Evolutionary conservation across 2,113 vertebrate genomes (phyloP).

Genomic region (Platichthys stellatus): DNA sequence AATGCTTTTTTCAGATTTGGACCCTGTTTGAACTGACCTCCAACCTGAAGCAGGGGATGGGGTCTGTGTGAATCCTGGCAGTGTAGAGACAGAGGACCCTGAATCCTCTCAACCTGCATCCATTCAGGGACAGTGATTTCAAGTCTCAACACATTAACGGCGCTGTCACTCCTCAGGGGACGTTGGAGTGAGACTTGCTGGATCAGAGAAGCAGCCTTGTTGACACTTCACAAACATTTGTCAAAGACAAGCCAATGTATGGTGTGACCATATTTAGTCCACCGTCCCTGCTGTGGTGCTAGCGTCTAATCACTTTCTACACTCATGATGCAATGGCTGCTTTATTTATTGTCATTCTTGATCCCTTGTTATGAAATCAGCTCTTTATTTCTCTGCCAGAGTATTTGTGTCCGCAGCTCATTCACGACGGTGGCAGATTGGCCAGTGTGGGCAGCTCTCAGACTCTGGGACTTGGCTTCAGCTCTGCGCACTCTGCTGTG

Average conservation of each 20-base stretch:
- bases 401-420: constrained; percentile 24
- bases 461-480: constrained; percentile 63
- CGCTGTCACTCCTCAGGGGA: constrained; percentile 1
- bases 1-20: too few relatives aligned
- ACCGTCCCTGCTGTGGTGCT: neutral
- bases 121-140: neutral
- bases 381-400: neutral
- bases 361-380: neutral
- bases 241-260: neutral
- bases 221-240: neutral
- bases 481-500: constrained; percentile 49
- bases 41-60: neutral
- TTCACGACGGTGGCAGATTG: constrained; percentile 48
- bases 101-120: neutral
- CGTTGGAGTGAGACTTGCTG: neutral
- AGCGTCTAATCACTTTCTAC: too few relatives aligned
- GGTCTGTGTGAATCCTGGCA: neutral
- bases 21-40: neutral
- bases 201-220: neutral
- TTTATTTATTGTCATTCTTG: neutral
- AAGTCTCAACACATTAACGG: constrained; percentile 7
- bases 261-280: neutral
- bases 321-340: neutral
- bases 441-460: constrained; percentile 47
- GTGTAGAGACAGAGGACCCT: neutral